Base-by-base conservation (phyloP, 2,797 vertebrate genomes). In the Anas georgica region DNA sequence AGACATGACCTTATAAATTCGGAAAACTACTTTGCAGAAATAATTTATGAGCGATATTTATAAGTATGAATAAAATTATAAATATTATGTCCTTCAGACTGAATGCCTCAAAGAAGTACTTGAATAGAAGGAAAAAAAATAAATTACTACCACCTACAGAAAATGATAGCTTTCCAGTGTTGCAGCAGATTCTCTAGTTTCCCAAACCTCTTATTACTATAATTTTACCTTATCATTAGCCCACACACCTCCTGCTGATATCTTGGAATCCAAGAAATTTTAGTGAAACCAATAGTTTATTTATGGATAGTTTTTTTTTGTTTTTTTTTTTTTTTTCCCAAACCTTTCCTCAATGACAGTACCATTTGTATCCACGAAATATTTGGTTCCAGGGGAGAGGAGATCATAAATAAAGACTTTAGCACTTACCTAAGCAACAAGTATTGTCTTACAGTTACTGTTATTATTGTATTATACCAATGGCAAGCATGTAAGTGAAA, bases 131-230 rank as follows among this genome's bases (percentile, higher is more conserved):
- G 14, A 92, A 86, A 91, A 92, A 25, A 48, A 48, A 41, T 41
- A 48, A 23, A 48, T 95, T 95, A 70, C 83, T 94, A 75, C 26
- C 33, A 50, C 81, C 95, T 91, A 88, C 73, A 77, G 66, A 87
- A 96, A 96, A 97, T 96, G 68, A 95, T 64, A 97, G 91, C 78
- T 95, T 92, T 92, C 68, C 60, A 85, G 67, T 63, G 56, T 83
- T 73, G 23, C 93, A 73, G 70, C 55, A 88, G 63, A 82, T 91
- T 90, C 54, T 76, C 31, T 94, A 73, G 56, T 29, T 94, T 93
- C 91, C 45, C 41, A 86, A 79, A 94, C 54, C 56, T 48, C 25
- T 86, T 90, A 84, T 92, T 91, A 82, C 41, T 88, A 28, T 90
- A 79, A 86, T 92, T 96, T 92, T 79, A 88, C 11, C 52, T 54